A percentile compares a stretch with the other conserved stretches of the same genome.
phyloP scores from a whole-genome alignment of 2,797 vertebrate species.

The Myripristis jacobus region DNA sequence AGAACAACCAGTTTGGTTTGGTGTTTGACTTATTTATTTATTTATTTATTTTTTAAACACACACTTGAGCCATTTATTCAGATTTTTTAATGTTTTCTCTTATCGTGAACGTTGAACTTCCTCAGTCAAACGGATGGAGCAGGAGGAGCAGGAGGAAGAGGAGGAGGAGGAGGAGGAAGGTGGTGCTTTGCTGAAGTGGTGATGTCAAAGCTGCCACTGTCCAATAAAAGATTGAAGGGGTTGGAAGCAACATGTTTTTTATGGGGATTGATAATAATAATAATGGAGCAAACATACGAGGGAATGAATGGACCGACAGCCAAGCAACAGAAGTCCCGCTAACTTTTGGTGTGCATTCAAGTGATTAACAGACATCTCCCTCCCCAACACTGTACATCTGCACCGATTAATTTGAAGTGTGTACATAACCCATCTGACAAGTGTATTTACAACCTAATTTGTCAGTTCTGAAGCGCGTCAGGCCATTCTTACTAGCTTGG shows the following conservation, averaged over 20 bases:
- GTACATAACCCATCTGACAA: conserved; percentile 61
- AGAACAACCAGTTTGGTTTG: conserved; percentile 61
- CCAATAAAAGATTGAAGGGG: conserved; percentile 57
- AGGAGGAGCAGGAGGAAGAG: conserved; percentile 34
- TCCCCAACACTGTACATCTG: conserved; percentile 60
- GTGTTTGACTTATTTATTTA: conserved; percentile 39
- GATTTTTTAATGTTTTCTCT: conserved; percentile 42
- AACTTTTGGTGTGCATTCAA: conserved; percentile 26
- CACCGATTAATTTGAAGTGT: conserved; percentile 58
- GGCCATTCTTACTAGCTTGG: conserved; percentile 70
- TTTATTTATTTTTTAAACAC: conserved; percentile 54
- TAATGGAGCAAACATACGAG: conserved; percentile 34
- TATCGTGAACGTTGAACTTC: conserved; percentile 38
- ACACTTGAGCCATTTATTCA: conserved; percentile 47
- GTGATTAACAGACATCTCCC: conserved; percentile 25
- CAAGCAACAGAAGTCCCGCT: conserved; percentile 17
- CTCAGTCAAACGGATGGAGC: conserved; percentile 46
- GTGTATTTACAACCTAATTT: conserved; percentile 64
- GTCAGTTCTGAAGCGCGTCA: conserved; percentile 69
- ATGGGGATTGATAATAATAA: conserved; percentile 15
- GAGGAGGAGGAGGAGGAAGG: conserved; percentile 13
- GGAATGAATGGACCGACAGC: conserved; percentile 37
- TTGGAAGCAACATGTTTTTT: conserved; percentile 28
- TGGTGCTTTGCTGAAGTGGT: conserved; percentile 37
- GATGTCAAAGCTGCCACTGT: conserved; percentile 62